These are phyloP conservation scores for Heterotis niloticus DNA, from an alignment of 2,113 vertebrate genomes.

Conservation along the genomic window DNA sequence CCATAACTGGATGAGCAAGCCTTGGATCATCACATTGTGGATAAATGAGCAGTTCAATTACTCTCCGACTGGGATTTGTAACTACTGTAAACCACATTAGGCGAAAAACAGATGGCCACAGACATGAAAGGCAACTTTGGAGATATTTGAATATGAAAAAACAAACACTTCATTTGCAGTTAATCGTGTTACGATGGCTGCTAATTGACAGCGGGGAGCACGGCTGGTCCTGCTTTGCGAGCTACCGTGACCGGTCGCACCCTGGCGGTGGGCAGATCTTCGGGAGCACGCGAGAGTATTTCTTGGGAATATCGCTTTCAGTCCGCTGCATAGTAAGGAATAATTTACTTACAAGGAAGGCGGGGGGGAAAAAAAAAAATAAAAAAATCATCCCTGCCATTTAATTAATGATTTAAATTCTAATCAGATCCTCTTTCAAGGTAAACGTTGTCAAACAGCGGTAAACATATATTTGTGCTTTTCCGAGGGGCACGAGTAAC, in stretches of 20 bases:
- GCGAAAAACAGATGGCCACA: conserved; percentile 60
- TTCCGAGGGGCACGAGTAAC: conserved; percentile 6
- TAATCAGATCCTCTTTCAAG: conserved; percentile 40
- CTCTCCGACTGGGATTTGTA: conserved; percentile 57
- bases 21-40: conserved; percentile 54
- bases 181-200: conserved; percentile 49
- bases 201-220: conserved; percentile 62
- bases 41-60: conserved; percentile 70
- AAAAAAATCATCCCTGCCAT: background rate
- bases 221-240: conserved; percentile 48
- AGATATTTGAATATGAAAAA: conserved; percentile 69
- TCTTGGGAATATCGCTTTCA: too few species aligned
- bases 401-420: conserved; percentile 27
- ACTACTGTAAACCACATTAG: conserved; percentile 60
- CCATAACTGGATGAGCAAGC: conserved; percentile 68
- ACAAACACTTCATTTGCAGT: conserved; percentile 68
- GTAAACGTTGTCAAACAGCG: conserved; percentile 37
- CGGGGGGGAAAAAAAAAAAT: background rate
- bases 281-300: conserved; percentile 33
- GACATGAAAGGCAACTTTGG: conserved; percentile 70
- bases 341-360: too few species aligned
- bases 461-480: background rate
- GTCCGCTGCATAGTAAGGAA: too few species aligned
- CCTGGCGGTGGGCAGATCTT: conserved; percentile 37
- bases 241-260: conserved; percentile 49